phyloP scores from a whole-genome alignment of 2,888 invertebrate genomes.

The Drosophila kambysellisi region DNA sequence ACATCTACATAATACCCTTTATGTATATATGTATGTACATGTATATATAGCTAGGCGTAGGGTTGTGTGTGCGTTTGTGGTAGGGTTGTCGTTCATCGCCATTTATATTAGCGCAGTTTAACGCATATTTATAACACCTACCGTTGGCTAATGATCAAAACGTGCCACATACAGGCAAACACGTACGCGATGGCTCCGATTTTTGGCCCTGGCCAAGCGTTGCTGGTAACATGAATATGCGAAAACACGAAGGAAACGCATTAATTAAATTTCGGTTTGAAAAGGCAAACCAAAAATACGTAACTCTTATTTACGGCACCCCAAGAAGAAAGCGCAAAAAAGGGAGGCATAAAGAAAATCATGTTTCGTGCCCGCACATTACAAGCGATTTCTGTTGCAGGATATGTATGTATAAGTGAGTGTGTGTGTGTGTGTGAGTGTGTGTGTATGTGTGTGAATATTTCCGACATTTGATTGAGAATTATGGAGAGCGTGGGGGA shows the following conservation, averaged over 20 bases:
- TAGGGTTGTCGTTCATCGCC: constrained; percentile 32
- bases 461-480: constrained; percentile 64
- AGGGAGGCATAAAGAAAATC: constrained; percentile 53
- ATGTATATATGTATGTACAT: too few relatives aligned
- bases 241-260: constrained; percentile 79
- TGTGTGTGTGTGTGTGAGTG: neutral
- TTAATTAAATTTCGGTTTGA: constrained; percentile 75
- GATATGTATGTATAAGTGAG: constrained; percentile 22
- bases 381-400: constrained; percentile 38
- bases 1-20: constrained; percentile 49
- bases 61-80: neutral
- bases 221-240: constrained; percentile 75
- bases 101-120: constrained; percentile 66
- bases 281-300: constrained; percentile 55
- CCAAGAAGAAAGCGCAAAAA: constrained; percentile 31
- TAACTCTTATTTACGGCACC: constrained; percentile 68
- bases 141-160: constrained; percentile 74
- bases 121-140: constrained; percentile 76
- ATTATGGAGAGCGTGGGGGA: constrained; percentile 43
- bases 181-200: constrained; percentile 38
- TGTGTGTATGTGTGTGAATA: constrained; percentile 21
- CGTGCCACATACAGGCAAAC: constrained; percentile 67
- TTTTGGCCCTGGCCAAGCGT: constrained; percentile 34
- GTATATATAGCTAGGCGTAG: neutral
- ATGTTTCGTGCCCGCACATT: constrained; percentile 57